These are phyloP conservation scores for Pissodes strobi DNA, from an alignment of 1,140 invertebrate genomes.

Conservation along the genomic window DNA sequence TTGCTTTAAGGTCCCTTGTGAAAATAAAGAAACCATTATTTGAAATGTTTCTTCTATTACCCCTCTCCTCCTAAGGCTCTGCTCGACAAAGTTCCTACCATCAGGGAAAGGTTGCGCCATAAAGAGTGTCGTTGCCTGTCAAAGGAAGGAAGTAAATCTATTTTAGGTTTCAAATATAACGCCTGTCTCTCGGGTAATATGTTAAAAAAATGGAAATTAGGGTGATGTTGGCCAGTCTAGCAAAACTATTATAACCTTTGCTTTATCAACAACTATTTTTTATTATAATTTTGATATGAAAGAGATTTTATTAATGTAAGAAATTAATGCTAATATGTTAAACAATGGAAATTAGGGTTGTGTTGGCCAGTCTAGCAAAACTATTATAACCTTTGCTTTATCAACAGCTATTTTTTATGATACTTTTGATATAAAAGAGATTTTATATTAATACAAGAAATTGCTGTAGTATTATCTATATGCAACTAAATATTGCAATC, in stretches of 20 bases:
- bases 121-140: no score
- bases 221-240: conserved; percentile 7
- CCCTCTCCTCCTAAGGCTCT: not conserved
- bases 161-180: not conserved
- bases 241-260: conserved; percentile 41
- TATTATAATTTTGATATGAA: conserved; percentile 36
- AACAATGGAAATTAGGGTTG: conserved; percentile 40
- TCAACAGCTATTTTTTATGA: no score
- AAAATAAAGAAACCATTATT: not conserved
- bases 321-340: no score
- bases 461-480: conserved; percentile 46
- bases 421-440: conserved; percentile 33
- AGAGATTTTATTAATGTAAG: no score
- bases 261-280: no score
- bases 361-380: conserved; percentile 40
- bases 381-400: conserved; percentile 40
- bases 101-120: not conserved
- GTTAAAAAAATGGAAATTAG: no score
- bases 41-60: not conserved
- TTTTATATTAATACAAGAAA: no score
- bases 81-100: not conserved
- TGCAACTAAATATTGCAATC: conserved; percentile 44
- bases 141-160: not conserved
- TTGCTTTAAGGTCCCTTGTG: not conserved
- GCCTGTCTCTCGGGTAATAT: not conserved